These are phyloP conservation scores for Pangasius macronema DNA, from an alignment of 2,797 vertebrate species.

Conservation along the genomic window DNA sequence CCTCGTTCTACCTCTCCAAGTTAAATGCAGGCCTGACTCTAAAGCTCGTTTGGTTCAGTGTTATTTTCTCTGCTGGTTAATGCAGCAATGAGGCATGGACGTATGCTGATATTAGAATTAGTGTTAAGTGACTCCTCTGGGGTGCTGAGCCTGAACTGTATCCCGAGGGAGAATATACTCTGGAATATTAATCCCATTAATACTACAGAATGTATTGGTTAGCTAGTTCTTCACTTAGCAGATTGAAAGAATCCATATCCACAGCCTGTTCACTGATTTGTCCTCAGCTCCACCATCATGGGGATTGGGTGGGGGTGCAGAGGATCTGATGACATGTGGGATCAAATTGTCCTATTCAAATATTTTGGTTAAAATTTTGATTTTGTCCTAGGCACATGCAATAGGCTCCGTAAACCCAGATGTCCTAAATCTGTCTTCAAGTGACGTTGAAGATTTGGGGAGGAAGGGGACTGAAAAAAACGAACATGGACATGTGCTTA, in stretches of 20 bases:
- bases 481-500: background rate
- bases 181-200: conserved; percentile 40
- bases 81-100: conserved; percentile 57
- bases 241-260: conserved; percentile 12
- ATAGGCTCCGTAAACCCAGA: background rate
- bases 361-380: background rate
- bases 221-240: conserved; percentile 14
- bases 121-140: conserved; percentile 43
- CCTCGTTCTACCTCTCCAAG: conserved; percentile 56
- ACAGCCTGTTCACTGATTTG: background rate
- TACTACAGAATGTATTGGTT: conserved; percentile 12
- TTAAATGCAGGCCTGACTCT: conserved; percentile 46
- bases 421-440: background rate
- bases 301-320: background rate
- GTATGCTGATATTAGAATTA: conserved; percentile 53
- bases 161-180: conserved; percentile 27
- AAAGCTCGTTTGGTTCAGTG: conserved; percentile 50
- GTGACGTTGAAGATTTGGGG: background rate
- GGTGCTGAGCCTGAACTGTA: conserved; percentile 36
- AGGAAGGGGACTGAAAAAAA: background rate
- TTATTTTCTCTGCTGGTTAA: conserved; percentile 58
- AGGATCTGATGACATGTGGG: background rate
- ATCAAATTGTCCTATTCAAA: background rate
- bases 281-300: background rate
- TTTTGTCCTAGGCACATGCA: background rate